Base-by-base conservation (phyloP, 1,140 invertebrate genomes). In the Meloidogyne floridensis region DNA sequence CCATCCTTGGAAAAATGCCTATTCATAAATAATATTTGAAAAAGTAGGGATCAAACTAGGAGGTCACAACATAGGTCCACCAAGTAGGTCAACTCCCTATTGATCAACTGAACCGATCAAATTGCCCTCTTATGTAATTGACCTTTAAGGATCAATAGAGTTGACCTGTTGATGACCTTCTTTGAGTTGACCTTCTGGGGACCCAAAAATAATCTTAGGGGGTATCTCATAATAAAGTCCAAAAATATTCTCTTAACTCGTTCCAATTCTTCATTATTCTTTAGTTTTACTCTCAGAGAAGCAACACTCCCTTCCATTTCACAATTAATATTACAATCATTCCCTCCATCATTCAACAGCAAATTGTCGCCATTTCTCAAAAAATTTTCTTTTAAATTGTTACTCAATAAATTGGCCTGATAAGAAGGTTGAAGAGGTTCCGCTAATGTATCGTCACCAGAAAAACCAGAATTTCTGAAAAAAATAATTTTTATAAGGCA, bases 221-320 rank as follows among this genome's bases (percentile, higher is more conserved):
- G 32, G 32, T 32, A 32, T 32, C 32, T 32, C 32, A 32, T 32
- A 32, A 32, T 32, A 2, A 32, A 2, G 32, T 2, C 32, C 32
- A 56, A n/a, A 2, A 13, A 42, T 6, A n/a, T 32, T 10, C 10
- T 18, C 10, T 7, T 70, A 51, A 79, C 77, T 51, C 77, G 20
- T 71, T 79, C 77, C 59, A 79, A 79, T 51, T 79, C 77, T 72
- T 79, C 77, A 72, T 51, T 79, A 51, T 13, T 79, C 13, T 72
- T 69, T 20, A 79, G 4, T 32, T 79, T 79, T 10, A 72, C 6
- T 32, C 65, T 69, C n/a, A 53, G n/a, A 10, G 77, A 72, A 10
- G 56, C 42, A 69, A 20, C n/a, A 3, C 6, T 20, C 13, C 15
- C 59, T n/a, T 65, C 59, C 15, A 65, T 65, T n/a, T 65, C 59